Evolutionary conservation across 2,797 vertebrate genomes (phyloP).

Genomic region (Limnodromus scolopaceus): DNA sequence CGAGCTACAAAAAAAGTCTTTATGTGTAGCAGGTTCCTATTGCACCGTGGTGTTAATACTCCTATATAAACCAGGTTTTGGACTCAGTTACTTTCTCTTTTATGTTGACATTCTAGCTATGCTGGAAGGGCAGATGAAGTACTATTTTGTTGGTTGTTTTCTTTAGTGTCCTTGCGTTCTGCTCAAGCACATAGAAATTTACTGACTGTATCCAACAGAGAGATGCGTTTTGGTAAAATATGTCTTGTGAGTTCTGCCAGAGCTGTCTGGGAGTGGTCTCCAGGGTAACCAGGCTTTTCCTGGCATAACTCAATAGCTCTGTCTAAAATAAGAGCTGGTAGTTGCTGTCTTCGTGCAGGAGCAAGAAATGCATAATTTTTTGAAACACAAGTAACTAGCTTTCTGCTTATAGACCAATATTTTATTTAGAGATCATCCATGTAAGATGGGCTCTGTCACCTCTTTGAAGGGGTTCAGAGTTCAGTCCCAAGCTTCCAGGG

Average conservation of each 20-base stretch:
- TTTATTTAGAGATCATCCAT: not conserved
- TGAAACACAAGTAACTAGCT: not conserved
- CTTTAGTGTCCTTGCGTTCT: not conserved
- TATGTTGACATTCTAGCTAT: not conserved
- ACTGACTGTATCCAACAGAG: not conserved
- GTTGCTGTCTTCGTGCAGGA: not conserved
- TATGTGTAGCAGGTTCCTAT: not conserved
- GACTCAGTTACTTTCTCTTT: not conserved
- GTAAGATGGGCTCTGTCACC: not conserved
- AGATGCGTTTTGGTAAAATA: not conserved
- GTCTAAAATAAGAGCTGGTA: not conserved
- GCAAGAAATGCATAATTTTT: not conserved
- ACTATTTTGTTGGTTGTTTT: not conserved
- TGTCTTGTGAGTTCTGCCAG: not conserved
- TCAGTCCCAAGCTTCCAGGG: not conserved
- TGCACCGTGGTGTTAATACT: not conserved
- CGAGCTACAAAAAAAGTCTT: not conserved
- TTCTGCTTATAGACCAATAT: not conserved
- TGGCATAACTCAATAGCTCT: not conserved
- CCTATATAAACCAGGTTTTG: not conserved
- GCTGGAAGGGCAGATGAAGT: not conserved
- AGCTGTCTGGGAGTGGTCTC: constrained; percentile 33
- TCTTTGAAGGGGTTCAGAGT: not conserved
- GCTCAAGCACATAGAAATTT: not conserved
- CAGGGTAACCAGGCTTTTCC: constrained; percentile 58